A percentile compares a stretch with the other conserved stretches of the same genome.
Conservation (phyloP, 2,797 vertebrate genomes). For the Scleropages formosus region DNA sequence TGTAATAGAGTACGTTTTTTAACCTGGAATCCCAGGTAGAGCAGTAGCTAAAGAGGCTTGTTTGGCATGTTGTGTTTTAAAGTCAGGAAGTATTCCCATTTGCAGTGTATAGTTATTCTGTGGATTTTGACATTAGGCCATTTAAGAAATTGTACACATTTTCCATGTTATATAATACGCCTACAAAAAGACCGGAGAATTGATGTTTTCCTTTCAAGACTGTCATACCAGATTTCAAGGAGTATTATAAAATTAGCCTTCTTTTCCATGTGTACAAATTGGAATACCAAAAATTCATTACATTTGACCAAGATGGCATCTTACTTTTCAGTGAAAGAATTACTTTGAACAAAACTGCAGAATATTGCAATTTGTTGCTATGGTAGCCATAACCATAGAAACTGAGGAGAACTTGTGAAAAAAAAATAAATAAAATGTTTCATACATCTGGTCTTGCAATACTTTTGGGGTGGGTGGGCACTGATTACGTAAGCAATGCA, state of each 20-base stretch:
- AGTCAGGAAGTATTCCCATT: too few relatives aligned
- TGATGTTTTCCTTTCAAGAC: too few relatives aligned
- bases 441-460: background rate
- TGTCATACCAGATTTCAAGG: background rate
- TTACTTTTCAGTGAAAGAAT: constrained; percentile 23
- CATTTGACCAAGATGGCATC: constrained; percentile 13
- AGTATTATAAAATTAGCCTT: background rate
- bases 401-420: constrained; percentile 20
- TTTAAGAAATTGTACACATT: too few relatives aligned
- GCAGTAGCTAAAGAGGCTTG: too few relatives aligned
- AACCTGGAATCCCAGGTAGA: too few relatives aligned
- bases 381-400: constrained; percentile 30
- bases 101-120: too few relatives aligned
- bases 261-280: background rate
- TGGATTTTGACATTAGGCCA: too few relatives aligned
- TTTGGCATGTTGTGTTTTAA: too few relatives aligned
- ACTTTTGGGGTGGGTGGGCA: constrained; percentile 7
- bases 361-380: constrained; percentile 30
- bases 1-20: too few relatives aligned
- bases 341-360: constrained; percentile 19
- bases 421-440: too few relatives aligned
- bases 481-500: background rate
- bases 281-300: background rate
- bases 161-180: too few relatives aligned
- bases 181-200: too few relatives aligned